These are phyloP conservation scores for Bradypodion pumilum DNA, from an alignment of 2,797 vertebrate genomes.

Conservation along the genomic window DNA sequence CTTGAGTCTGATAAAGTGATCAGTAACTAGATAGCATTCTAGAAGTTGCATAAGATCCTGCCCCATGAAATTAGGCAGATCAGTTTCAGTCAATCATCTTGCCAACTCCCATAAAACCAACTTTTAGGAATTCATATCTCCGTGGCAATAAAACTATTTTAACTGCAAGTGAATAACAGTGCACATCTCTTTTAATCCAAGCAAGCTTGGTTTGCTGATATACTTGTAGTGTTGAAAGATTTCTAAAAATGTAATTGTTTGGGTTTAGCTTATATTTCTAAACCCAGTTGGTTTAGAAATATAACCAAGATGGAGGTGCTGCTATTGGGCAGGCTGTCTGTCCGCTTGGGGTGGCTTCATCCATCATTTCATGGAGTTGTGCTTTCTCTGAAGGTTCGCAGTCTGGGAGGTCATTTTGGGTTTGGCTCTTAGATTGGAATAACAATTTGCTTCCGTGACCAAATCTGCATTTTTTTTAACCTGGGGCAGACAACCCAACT, in stretches of 20 bases:
- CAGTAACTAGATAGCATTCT: background rate
- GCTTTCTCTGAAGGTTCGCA: no score
- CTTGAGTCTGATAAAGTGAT: conserved; percentile 17
- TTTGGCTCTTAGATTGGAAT: no score
- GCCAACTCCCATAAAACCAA: conserved; percentile 10
- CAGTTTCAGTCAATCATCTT: conserved; percentile 12
- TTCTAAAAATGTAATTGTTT: conserved; percentile 49
- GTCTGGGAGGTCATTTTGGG: no score
- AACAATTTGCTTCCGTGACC: no score
- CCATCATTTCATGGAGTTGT: no score
- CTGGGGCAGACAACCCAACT: no score
- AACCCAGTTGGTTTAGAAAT: conserved; percentile 59
- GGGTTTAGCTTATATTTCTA: conserved; percentile 46
- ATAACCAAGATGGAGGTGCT: no score
- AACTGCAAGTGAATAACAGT: background rate
- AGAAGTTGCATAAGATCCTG: background rate
- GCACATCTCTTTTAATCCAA: conserved; percentile 16
- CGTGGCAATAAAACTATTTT: background rate
- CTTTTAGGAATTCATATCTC: background rate
- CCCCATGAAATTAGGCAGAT: conserved; percentile 13
- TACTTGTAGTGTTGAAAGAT: conserved; percentile 20
- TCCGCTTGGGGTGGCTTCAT: no score
- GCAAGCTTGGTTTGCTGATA: background rate
- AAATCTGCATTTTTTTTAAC: no score
- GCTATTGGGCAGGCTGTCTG: no score